Evolutionary conservation across 2,888 invertebrate genomes (phyloP), one percentile per base, ranked within the genome.

Genomic region (Oscheius myriophilus): DNA sequence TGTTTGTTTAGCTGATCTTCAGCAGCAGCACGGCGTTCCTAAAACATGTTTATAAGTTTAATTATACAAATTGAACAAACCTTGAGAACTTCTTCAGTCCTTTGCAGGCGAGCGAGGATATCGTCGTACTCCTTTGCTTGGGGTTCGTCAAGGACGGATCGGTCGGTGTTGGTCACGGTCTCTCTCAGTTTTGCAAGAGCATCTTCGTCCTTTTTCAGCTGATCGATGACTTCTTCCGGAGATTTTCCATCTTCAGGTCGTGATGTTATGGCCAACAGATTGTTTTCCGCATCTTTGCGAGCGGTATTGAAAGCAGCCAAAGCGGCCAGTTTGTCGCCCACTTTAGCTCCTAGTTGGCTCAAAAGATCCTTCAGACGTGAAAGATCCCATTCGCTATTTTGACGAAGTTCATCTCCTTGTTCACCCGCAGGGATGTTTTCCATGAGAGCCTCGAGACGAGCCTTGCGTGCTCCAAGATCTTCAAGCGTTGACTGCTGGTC

Each of bases 321-420:
- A 58, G 78, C 76, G 45, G 76, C 76, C 26, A 76, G 57, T 51
- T 76, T 76, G 67, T 78, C 76, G 33, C 76, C 78, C 62, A 78
- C 72, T 26, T 72, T 73, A 54, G 67, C 69, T 51, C 72, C 73
- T 25, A 78, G 69, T 49, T 70, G 61, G 62, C 70, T 71, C 57
- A 76, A 67, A 39, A 73, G 67, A 54, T 76, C 75, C 61, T 79
- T 73, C 57, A 79, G 69, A 52, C 67, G 62, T 16, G 76, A 75
- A 53, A 77, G 67, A 71, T 75, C 79, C 73, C 75, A 75, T 55
- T 69, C 66, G 54, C 73, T 75, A 70, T 71, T 74, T 58, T 71
- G 64, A 39, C 73, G 69, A 53, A 78, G 69, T 63, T 76, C 74
- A 46, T 75, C 70, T 55, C 69, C 72, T 59, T 70, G 72, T 62